These are phyloP conservation scores for Erebia palarica DNA, from an alignment of 2,888 invertebrate genomes.

Conservation along the genomic window DNA sequence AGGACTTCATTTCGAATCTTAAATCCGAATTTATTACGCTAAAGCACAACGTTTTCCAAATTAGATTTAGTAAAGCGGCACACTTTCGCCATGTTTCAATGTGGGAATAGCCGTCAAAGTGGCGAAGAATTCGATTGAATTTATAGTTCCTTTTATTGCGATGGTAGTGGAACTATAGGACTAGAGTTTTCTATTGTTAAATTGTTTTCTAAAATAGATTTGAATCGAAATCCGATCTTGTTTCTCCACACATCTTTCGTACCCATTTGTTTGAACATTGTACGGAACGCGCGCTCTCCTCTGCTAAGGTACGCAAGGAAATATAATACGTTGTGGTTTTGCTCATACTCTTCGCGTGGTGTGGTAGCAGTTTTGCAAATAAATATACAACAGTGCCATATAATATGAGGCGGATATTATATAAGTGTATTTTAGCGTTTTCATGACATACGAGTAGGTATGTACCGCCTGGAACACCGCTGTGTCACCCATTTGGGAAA, in stretches of 20 bases:
- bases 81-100: slow-evolving; percentile 58
- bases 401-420: not conserved
- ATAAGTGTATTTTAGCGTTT: slow-evolving; percentile 12
- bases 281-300: not conserved
- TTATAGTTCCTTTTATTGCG: slow-evolving; percentile 61
- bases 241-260: slow-evolving; percentile 29
- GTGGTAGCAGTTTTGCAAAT: not conserved
- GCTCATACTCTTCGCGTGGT: not conserved
- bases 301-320: not conserved
- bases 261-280: slow-evolving; percentile 18
- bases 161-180: slow-evolving; percentile 43
- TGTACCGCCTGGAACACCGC: slow-evolving; percentile 2
- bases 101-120: slow-evolving; percentile 59
- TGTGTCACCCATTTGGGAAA: slow-evolving; percentile 22
- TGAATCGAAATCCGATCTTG: slow-evolving; percentile 38
- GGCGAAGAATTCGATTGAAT: slow-evolving; percentile 66
- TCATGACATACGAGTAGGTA: slow-evolving; percentile 5
- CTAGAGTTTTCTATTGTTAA: slow-evolving; percentile 41
- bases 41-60: slow-evolving; percentile 47
- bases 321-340: not conserved
- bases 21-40: slow-evolving; percentile 36
- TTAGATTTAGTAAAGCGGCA: slow-evolving; percentile 69
- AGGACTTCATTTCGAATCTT: slow-evolving; percentile 24
- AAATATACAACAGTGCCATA: not conserved
- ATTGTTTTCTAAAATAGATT: slow-evolving; percentile 41